These are phyloP conservation scores for Anguilla megastoma DNA, from an alignment of 2,797 vertebrate genomes.

Conservation along the genomic window DNA sequence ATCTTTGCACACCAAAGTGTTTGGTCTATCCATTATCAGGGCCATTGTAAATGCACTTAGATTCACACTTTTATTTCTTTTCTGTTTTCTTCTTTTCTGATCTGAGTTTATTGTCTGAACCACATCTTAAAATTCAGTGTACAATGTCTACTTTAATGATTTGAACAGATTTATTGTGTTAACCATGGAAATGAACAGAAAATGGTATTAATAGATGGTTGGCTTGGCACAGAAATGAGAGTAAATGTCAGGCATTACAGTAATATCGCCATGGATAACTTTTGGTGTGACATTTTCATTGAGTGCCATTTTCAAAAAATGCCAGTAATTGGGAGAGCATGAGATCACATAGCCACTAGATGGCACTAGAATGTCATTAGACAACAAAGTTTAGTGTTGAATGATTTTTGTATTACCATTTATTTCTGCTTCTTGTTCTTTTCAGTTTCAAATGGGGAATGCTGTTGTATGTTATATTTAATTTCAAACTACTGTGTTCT, in stretches of 20 bases:
- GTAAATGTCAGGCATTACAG: background rate
- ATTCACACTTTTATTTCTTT: slow-evolving; percentile 45
- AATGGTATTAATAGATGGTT: background rate
- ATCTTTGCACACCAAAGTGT: slow-evolving; percentile 48
- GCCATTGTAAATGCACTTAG: slow-evolving; percentile 65
- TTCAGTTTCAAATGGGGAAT: background rate
- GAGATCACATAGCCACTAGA: slow-evolving; percentile 52
- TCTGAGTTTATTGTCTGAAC: background rate
- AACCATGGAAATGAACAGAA: background rate
- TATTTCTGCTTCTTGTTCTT: background rate
- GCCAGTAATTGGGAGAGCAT: background rate
- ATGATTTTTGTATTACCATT: background rate
- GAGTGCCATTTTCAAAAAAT: slow-evolving; percentile 20
- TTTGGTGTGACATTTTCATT: slow-evolving; percentile 31
- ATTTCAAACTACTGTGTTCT: too few relatives aligned
- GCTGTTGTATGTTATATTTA: background rate
- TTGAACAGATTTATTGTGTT: background rate
- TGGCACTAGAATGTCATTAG: slow-evolving; percentile 42
- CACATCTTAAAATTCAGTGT: background rate
- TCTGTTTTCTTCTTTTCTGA: background rate
- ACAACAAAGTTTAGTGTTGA: background rate
- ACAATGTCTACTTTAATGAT: background rate
- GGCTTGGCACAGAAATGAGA: background rate
- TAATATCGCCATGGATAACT: slow-evolving; percentile 49
- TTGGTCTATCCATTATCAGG: slow-evolving; percentile 57